phyloP scores from a whole-genome alignment of 2,888 invertebrate species.

The Sarcophaga subvicina region DNA sequence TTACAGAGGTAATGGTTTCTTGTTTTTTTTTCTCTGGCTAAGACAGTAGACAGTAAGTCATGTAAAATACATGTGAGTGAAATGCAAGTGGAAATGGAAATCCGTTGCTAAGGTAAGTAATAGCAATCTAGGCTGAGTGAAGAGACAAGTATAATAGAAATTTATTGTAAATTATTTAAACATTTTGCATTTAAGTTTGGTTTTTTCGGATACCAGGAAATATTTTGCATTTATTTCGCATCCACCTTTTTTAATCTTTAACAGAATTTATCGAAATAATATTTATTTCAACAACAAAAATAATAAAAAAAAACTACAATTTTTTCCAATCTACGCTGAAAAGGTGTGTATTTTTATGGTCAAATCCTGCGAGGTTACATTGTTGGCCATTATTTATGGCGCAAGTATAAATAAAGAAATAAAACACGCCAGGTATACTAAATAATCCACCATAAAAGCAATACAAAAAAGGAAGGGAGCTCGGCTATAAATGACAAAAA shows the following conservation, averaged over 20 bases:
- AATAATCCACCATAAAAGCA: conserved; percentile 7
- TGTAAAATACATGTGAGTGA: not conserved
- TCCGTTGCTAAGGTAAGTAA: not conserved
- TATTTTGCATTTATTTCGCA: too few species aligned
- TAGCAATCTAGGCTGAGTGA: not conserved
- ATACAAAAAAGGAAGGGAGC: not conserved
- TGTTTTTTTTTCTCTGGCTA: not conserved
- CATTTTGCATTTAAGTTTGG: too few species aligned
- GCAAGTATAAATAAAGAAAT: conserved; percentile 36
- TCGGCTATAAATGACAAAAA: conserved; percentile 20
- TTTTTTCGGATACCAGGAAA: too few species aligned
- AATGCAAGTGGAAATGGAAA: not conserved
- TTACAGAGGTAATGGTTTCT: conserved; percentile 4
- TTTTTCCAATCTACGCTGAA: conserved; percentile 8
- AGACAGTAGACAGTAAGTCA: not conserved
- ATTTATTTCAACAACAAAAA: not conserved
- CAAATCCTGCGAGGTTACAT: conserved; percentile 42
- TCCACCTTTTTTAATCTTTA: not conserved
- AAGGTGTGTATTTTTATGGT: conserved; percentile 52
- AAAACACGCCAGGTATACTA: not conserved
- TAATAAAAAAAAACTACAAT: not conserved
- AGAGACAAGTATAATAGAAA: too few species aligned
- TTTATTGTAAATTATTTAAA: too few species aligned
- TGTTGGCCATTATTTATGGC: conserved; percentile 51
- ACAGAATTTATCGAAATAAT: conserved; percentile 16